Base-by-base conservation (phyloP, 2,113 vertebrate genomes). In the Pitta sordida region DNA sequence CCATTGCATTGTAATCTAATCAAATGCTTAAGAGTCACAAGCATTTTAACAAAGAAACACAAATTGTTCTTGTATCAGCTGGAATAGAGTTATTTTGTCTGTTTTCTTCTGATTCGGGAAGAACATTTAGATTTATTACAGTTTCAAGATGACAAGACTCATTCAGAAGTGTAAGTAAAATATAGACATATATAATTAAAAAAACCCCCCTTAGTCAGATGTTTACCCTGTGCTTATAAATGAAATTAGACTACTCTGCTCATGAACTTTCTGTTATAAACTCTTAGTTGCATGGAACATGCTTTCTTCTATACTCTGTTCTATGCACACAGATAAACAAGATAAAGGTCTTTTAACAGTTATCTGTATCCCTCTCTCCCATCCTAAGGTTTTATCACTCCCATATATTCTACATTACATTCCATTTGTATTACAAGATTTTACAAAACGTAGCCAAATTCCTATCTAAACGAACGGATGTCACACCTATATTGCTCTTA, bases 161-260 rank as follows among this genome's bases (percentile, higher is more conserved):
- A 65, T 49, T 86, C 43, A 58, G 5, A 83, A 44, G 10, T 23
- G 2, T 41, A 80, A 75, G 24, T 37, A 78, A 78, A 91, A 65
- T 27, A 63, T 14, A 49, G 8, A 62, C 32, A 65, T 2, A 13
- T 13, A 16, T 0, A 0, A 1, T 52, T 69, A 63, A 58, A 52
- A 34, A 56, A 64, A 7, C 1, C 7, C 3, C 15, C 27, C 13
- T 81, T 11, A 74, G 69, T 26, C 1, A 0, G 16, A 44, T 39
- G 9, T 27, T 91, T 69, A 91, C 7, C 24, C 17, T 58, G 15
- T 36, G 22, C 19, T 88, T 49, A 76, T 23, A 68, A 36, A 85
- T 63, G 37, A 46, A 6, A 52, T n/a, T 29, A 36, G 34, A 77
- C 27, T 64, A 48, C 8, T 3, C 17, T 65, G 34, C 20, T 76